These are phyloP conservation scores for Trissoscelio sp. DNA, from an alignment of 2,888 invertebrate genomes.

Conservation along the genomic window DNA sequence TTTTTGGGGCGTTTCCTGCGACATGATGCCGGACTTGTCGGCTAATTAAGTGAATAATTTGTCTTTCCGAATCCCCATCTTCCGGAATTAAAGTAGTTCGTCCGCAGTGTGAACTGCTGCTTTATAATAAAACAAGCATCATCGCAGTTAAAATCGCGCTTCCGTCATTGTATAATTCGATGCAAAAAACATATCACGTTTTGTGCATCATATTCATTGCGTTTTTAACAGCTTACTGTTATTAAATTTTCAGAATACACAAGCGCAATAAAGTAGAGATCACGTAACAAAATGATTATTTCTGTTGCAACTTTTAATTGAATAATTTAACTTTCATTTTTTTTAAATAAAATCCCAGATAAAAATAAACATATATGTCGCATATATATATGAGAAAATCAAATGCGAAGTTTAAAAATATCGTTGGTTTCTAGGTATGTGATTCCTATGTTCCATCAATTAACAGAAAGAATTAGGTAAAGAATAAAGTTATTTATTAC, in stretches of 20 bases:
- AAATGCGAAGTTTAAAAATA: too few relatives aligned
- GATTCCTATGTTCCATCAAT: too few relatives aligned
- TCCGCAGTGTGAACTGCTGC: slow-evolving; percentile 24
- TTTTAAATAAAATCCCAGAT: too few relatives aligned
- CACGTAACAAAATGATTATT: background rate
- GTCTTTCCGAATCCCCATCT: slow-evolving; percentile 51
- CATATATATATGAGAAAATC: too few relatives aligned
- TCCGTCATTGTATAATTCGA: slow-evolving; percentile 21
- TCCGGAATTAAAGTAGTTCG: slow-evolving; percentile 52
- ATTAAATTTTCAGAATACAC: background rate
- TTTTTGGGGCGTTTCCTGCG: slow-evolving; percentile 53
- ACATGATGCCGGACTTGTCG: slow-evolving; percentile 58
- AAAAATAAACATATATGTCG: too few relatives aligned
- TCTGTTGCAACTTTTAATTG: background rate
- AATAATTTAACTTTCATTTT: too few relatives aligned
- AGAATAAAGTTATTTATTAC: too few relatives aligned
- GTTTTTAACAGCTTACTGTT: background rate
- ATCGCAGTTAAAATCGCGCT: slow-evolving; percentile 25
- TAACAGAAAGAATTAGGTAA: too few relatives aligned
- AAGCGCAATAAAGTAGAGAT: background rate
- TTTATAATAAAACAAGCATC: slow-evolving; percentile 48
- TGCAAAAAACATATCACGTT: slow-evolving; percentile 1
- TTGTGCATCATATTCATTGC: background rate
- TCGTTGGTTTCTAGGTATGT: too few relatives aligned
- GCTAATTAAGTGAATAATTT: slow-evolving; percentile 66